Conservation (phyloP, 1,140 invertebrate species). For the Drosophila miranda region DNA sequence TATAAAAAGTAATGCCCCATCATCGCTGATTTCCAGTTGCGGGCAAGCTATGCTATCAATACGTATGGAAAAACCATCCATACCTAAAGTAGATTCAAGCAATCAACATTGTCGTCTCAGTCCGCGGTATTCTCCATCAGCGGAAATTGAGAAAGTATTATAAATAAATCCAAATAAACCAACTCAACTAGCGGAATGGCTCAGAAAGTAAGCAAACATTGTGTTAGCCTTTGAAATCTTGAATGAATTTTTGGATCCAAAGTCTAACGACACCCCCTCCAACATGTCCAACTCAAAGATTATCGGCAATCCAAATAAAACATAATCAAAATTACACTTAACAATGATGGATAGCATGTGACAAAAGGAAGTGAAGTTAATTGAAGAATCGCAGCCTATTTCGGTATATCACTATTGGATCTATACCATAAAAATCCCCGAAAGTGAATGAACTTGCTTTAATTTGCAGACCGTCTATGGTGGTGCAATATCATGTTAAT, state of each 20-base stretch:
- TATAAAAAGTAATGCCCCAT: conserved; percentile 65
- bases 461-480: background rate
- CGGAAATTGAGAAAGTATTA: conserved; percentile 52
- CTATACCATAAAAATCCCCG: background rate
- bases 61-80: conserved; percentile 18
- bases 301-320: conserved; percentile 30
- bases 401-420: background rate
- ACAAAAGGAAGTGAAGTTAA: conserved; percentile 13
- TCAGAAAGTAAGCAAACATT: conserved; percentile 55
- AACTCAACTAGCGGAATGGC: conserved; percentile 37
- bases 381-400: conserved; percentile 4
- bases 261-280: conserved; percentile 14
- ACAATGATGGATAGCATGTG: conserved; percentile 27
- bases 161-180: background rate
- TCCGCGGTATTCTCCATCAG: background rate
- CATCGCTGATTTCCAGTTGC: conserved; percentile 52
- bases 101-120: background rate
- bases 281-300: background rate
- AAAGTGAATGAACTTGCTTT: conserved; percentile 25
- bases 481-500: too few relatives aligned
- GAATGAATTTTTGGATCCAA: conserved; percentile 8
- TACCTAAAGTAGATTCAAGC: conserved; percentile 5
- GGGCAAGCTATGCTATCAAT: conserved; percentile 51
- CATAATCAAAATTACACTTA: too few relatives aligned
- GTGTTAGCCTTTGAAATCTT: background rate